A percentile compares a stretch with the other conserved stretches of the same genome.
Conservation (phyloP, 2,797 vertebrate species). For the Dallia pectoralis region DNA sequence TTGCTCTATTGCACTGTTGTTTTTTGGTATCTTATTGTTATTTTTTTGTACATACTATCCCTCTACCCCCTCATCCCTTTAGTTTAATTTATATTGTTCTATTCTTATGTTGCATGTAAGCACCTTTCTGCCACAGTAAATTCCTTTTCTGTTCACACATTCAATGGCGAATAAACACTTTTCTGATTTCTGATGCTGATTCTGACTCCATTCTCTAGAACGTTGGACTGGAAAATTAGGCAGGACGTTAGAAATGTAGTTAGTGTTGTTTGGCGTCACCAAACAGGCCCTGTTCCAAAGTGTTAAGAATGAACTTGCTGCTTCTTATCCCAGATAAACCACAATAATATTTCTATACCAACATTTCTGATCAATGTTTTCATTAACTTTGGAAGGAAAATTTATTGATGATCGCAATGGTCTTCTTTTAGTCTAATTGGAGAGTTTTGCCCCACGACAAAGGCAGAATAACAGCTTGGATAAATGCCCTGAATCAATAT, state of each 20-base stretch:
- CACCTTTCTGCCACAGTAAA: too few species aligned
- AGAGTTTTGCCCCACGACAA: slow-evolving; percentile 28
- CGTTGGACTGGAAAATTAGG: slow-evolving; percentile 1
- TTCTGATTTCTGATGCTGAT: too few species aligned
- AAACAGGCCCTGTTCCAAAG: not conserved
- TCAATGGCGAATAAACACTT: too few species aligned
- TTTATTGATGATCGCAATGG: slow-evolving; percentile 39
- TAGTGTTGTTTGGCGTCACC: not conserved
- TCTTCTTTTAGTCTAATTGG: slow-evolving; percentile 23
- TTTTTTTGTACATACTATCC: too few species aligned
- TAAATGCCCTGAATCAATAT: slow-evolving; percentile 67
- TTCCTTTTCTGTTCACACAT: too few species aligned
- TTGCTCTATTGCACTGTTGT: too few species aligned
- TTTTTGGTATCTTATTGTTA: too few species aligned
- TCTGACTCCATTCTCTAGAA: slow-evolving; percentile 32
- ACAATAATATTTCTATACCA: slow-evolving; percentile 41
- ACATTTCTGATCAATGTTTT: slow-evolving; percentile 38
- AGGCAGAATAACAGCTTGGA: slow-evolving; percentile 41
- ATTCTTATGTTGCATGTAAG: too few species aligned
- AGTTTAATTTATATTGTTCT: too few species aligned
- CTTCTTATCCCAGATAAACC: slow-evolving; percentile 33
- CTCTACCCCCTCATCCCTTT: too few species aligned
- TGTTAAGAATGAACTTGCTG: slow-evolving; percentile 13
- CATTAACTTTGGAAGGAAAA: slow-evolving; percentile 25
- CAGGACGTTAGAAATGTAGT: not conserved